A percentile compares a stretch with the other conserved stretches of the same genome.
Conservation (phyloP, 1,140 invertebrate genomes). For the Cydia pomonella region DNA sequence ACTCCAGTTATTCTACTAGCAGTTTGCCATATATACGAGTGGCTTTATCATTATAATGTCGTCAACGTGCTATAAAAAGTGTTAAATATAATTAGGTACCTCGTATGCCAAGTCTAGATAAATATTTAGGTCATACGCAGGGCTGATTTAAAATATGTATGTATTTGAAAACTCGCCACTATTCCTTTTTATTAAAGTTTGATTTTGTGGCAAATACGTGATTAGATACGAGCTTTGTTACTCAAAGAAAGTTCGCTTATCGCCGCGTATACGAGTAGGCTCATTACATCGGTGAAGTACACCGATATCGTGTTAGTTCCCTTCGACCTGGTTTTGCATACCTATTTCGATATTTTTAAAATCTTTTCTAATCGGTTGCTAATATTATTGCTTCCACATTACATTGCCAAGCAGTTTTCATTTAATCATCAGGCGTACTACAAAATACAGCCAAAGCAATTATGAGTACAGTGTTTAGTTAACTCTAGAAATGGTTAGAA, state of each 20-base stretch:
- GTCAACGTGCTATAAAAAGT: neutral
- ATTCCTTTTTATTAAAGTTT: neutral
- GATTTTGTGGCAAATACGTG: neutral
- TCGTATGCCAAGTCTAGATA: slow-evolving; percentile 12
- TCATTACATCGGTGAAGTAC: slow-evolving; percentile 44
- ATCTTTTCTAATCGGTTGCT: slow-evolving; percentile 3
- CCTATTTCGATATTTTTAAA: slow-evolving; percentile 11
- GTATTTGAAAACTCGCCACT: neutral
- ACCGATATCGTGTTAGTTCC: slow-evolving; percentile 43
- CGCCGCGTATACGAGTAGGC: neutral
- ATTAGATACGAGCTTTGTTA: neutral
- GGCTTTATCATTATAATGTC: neutral
- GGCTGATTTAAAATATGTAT: neutral
- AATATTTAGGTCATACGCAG: slow-evolving; percentile 25
- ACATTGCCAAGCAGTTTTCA: neutral
- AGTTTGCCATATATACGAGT: no score
- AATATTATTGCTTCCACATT: neutral
- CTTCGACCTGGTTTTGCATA: slow-evolving; percentile 25
- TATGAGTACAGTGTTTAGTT: no score
- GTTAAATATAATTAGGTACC: slow-evolving; percentile 1
- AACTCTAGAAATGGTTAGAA: no score
- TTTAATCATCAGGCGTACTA: no score
- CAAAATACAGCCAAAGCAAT: no score
- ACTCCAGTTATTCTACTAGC: no score
- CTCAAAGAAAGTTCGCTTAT: slow-evolving; percentile 17